phyloP scores from a whole-genome alignment of 2,113 vertebrate species.

The Potamarius usumacintae region DNA sequence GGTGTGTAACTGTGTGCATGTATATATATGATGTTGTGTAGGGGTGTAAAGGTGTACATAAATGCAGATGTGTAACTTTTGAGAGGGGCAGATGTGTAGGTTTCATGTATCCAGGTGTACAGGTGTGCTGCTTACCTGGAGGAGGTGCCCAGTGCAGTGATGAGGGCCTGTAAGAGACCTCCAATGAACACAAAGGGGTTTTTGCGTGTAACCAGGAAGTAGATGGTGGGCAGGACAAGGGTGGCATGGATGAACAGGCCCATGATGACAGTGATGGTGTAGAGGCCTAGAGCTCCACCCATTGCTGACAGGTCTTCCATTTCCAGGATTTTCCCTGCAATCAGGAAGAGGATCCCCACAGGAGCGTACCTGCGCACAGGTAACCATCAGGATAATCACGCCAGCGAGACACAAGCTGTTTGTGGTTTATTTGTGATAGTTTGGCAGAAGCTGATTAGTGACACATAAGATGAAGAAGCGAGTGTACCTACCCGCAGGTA shows the following conservation, averaged over 20 bases:
- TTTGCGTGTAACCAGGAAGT: constrained; percentile 88
- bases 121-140: constrained; percentile 80
- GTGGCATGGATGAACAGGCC: constrained; percentile 87
- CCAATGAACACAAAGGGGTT: constrained; percentile 91
- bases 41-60: neutral
- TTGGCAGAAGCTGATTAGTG: neutral
- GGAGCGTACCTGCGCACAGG: constrained; percentile 86
- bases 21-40: neutral
- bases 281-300: constrained; percentile 95
- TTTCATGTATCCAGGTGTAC: neutral
- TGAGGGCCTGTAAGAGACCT: constrained; percentile 91
- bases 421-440: neutral
- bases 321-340: constrained; percentile 96
- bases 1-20: neutral
- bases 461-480: neutral
- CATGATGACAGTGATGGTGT: constrained; percentile 88
- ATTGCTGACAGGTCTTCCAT: constrained; percentile 91
- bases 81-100: neutral
- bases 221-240: constrained; percentile 86
- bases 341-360: constrained; percentile 93
- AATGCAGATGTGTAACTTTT: too few species aligned
- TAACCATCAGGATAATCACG: neutral
- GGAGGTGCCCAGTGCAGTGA: constrained; percentile 94
- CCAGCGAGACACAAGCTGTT: neutral
- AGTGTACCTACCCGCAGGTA: neutral